Conservation (phyloP, 2,888 invertebrate genomes). For the Parnassius orleans region DNA sequence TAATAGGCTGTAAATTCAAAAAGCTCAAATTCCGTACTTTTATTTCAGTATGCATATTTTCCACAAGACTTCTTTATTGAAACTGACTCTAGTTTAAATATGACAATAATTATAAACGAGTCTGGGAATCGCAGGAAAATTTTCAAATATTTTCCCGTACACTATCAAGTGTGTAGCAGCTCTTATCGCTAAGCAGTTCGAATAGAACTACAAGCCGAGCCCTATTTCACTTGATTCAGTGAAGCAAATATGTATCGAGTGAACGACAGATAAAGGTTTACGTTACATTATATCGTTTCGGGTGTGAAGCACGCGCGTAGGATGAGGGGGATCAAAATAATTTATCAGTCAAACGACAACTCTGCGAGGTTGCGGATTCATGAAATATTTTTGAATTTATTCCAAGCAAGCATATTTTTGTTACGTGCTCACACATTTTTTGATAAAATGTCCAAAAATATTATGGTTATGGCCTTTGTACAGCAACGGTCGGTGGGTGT, state of each 20-base stretch:
- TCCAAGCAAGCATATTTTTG: too few relatives aligned
- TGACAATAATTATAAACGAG: too few relatives aligned
- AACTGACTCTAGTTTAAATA: too few relatives aligned
- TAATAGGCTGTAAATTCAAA: too few relatives aligned
- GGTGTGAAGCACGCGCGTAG: not conserved
- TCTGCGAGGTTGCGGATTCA: constrained; percentile 1
- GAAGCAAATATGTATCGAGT: constrained; percentile 5
- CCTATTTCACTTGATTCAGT: constrained; percentile 3
- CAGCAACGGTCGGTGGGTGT: not conserved
- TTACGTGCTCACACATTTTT: too few relatives aligned
- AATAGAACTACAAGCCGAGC: constrained; percentile 10
- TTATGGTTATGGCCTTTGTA: not conserved
- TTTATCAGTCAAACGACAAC: constrained; percentile 7
- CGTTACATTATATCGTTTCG: constrained; percentile 10
- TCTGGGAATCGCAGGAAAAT: too few relatives aligned
- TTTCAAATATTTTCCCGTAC: too few relatives aligned
- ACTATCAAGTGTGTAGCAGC: too few relatives aligned
- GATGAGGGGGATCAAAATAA: constrained; percentile 10
- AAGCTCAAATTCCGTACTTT: too few relatives aligned
- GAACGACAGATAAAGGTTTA: constrained; percentile 15
- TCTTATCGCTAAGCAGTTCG: constrained; percentile 2
- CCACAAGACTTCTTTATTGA: too few relatives aligned
- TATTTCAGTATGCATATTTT: too few relatives aligned
- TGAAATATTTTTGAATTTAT: constrained; percentile 7
- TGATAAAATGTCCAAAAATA: not conserved